A percentile compares a stretch with the other conserved stretches of the same genome.
Evolutionary conservation across 2,113 vertebrate genomes (phyloP).

Genomic region (Trogon melanurus): DNA sequence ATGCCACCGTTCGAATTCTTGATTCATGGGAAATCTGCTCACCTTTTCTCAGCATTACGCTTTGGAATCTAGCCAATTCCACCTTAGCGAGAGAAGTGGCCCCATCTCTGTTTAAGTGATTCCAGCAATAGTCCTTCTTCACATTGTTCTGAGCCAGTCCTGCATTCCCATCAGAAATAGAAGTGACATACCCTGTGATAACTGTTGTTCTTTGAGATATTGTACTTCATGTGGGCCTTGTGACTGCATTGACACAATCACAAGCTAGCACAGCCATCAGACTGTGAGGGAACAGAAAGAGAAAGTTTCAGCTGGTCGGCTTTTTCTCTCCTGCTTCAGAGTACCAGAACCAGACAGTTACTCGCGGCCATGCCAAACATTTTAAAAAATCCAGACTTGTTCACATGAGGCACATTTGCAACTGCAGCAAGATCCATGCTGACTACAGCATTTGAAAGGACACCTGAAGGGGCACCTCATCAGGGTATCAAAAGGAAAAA

Average conservation of each 20-base stretch:
- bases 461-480: background rate
- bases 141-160: background rate
- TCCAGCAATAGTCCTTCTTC: background rate
- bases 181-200: background rate
- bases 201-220: background rate
- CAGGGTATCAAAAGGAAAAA: background rate
- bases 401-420: background rate
- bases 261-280: background rate
- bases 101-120: background rate
- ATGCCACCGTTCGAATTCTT: background rate
- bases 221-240: background rate
- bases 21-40: background rate
- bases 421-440: background rate
- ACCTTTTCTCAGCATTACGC: background rate
- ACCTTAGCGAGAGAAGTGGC: background rate
- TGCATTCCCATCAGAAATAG: background rate
- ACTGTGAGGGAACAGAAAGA: background rate
- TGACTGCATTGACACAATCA: background rate
- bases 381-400: background rate
- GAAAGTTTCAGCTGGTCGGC: background rate
- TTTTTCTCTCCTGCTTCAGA: background rate
- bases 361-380: fast-evolving
- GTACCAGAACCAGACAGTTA: background rate
- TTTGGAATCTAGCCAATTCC: background rate
- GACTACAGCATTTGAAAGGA: background rate